Conservation (phyloP, 2,888 invertebrate species). For the Agrenia bidenticulata region DNA sequence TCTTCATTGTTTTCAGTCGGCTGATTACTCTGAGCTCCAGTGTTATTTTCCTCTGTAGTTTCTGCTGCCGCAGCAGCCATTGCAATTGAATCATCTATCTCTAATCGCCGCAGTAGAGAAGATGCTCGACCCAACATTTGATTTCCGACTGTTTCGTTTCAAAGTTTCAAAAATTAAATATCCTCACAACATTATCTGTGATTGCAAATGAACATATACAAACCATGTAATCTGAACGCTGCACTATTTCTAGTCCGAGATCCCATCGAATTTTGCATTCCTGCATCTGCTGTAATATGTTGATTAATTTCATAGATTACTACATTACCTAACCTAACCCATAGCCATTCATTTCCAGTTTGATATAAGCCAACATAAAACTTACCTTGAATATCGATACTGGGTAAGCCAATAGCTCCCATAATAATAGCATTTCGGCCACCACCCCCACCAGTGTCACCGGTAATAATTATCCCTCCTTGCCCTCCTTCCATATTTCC, state of each 20-base stretch:
- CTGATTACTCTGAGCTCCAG: neutral
- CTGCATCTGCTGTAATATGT: slow-evolving; percentile 8
- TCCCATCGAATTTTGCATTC: slow-evolving; percentile 1
- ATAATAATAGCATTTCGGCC: slow-evolving; percentile 44
- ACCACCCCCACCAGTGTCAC: slow-evolving; percentile 20
- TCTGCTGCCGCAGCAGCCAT: slow-evolving; percentile 20
- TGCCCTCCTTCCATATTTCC: slow-evolving; percentile 28
- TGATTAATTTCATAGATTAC: too few species aligned
- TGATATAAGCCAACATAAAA: too few species aligned
- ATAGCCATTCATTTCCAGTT: too few species aligned
- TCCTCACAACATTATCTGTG: neutral
- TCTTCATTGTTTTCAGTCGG: neutral
- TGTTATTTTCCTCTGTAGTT: neutral
- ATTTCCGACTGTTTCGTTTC: slow-evolving; percentile 32
- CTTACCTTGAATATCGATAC: slow-evolving; percentile 31
- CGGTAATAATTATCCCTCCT: slow-evolving; percentile 41
- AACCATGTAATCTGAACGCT: slow-evolving; percentile 40
- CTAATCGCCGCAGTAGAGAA: slow-evolving; percentile 36
- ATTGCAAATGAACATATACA: neutral
- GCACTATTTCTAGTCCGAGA: slow-evolving; percentile 37
- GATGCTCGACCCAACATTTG: slow-evolving; percentile 48
- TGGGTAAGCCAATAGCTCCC: slow-evolving; percentile 45
- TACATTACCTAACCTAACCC: too few species aligned
- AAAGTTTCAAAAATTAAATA: neutral
- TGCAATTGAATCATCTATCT: slow-evolving; percentile 43